A percentile compares a stretch with the other conserved stretches of the same genome.
Conservation (phyloP, 2,113 vertebrate species). For the Motacilla alba region DNA sequence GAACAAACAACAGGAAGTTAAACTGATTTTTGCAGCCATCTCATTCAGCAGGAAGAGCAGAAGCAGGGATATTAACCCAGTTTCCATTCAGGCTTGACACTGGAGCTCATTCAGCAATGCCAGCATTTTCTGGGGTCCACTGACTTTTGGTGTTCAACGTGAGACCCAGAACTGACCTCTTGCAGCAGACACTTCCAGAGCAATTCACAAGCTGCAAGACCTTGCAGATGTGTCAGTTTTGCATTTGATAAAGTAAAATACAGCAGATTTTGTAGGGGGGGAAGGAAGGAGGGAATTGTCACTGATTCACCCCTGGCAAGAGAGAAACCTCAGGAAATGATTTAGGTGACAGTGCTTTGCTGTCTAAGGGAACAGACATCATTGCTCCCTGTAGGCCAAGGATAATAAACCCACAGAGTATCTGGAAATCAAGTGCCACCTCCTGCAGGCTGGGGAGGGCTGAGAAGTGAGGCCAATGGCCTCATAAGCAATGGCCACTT, state of each 20-base stretch:
- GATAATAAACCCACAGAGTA: no score
- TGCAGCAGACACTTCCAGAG: not conserved
- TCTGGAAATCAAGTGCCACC: no score
- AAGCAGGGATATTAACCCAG: not conserved
- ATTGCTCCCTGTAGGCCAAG: no score
- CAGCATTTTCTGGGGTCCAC: not conserved
- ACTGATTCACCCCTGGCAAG: not conserved
- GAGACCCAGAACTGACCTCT: not conserved
- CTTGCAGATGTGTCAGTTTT: not conserved
- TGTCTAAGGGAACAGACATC: not conserved
- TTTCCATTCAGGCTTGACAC: not conserved
- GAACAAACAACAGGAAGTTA: not conserved
- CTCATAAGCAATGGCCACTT: no score
- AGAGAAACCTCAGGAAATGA: not conserved
- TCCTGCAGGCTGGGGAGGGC: no score
- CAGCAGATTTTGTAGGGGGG: not conserved
- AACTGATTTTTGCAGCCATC: not conserved
- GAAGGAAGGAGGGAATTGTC: no score
- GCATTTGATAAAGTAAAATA: not conserved
- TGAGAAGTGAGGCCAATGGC: no score
- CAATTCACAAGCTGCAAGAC: not conserved
- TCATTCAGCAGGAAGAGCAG: not conserved
- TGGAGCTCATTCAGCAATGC: not conserved
- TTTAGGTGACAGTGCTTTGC: not conserved
- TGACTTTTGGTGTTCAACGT: not conserved